A percentile compares a stretch with the other conserved stretches of the same genome.
Conservation (phyloP, 2,888 invertebrate species). For the Hirtodrosophila alboralis region DNA sequence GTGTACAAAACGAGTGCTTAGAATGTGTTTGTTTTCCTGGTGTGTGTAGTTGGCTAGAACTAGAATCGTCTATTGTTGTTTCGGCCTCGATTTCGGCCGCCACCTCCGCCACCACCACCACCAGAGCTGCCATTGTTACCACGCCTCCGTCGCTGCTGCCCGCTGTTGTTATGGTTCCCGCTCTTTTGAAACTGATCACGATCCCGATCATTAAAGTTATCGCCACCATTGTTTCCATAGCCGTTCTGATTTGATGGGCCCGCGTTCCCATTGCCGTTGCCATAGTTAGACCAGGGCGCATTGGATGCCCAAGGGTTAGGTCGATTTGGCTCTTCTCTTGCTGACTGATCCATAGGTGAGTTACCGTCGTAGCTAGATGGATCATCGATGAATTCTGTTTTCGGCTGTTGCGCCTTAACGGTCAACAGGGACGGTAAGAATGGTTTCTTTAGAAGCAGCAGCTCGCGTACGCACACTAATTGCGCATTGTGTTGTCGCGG, state of each 20-base stretch:
- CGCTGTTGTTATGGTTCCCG: slow-evolving; percentile 39
- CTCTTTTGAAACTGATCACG: slow-evolving; percentile 60
- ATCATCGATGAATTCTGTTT: slow-evolving; percentile 61
- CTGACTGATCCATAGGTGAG: slow-evolving; percentile 56
- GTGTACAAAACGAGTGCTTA: slow-evolving; percentile 24
- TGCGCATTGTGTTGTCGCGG: slow-evolving; percentile 83
- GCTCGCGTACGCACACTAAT: slow-evolving; percentile 80
- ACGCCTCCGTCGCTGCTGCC: slow-evolving; percentile 64
- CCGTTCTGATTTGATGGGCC: slow-evolving; percentile 60
- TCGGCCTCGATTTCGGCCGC: slow-evolving; percentile 63
- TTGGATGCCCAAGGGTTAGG: slow-evolving; percentile 74
- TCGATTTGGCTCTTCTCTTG: slow-evolving; percentile 55
- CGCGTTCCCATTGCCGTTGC: slow-evolving; percentile 38
- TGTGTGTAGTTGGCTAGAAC: slow-evolving; percentile 8
- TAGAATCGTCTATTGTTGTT: slow-evolving; percentile 79
- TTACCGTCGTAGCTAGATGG: slow-evolving; percentile 30
- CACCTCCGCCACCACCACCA: slow-evolving; percentile 51
- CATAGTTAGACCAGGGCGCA: slow-evolving; percentile 66
- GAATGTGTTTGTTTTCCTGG: slow-evolving; percentile 33
- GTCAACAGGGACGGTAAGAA: slow-evolving; percentile 79
- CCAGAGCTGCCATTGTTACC: slow-evolving; percentile 56
- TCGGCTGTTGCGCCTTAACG: slow-evolving; percentile 79
- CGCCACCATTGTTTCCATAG: slow-evolving; percentile 43
- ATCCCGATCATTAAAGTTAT: slow-evolving; percentile 60
- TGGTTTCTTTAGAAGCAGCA: slow-evolving; percentile 78